A percentile compares a stretch with the other conserved stretches of the same genome.
These are phyloP conservation scores for Brachyopa scutellaris DNA, from an alignment of 2,888 invertebrate species.

Conservation along the genomic window DNA sequence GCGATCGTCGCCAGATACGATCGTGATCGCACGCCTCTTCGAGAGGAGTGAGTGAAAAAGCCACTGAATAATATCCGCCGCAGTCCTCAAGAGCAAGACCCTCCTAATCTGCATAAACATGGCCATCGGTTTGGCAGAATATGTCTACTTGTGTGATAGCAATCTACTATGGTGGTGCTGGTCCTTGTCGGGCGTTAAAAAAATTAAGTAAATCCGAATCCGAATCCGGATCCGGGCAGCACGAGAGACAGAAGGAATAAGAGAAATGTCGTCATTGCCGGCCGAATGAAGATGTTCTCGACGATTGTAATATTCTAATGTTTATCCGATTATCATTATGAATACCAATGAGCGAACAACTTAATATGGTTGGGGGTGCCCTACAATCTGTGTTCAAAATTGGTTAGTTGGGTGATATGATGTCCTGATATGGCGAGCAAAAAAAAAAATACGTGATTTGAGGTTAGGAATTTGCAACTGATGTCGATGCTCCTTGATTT, in stretches of 20 bases:
- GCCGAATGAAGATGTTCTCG: slow-evolving; percentile 64
- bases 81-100: slow-evolving; percentile 23
- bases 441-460: slow-evolving; percentile 23
- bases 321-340: slow-evolving; percentile 73
- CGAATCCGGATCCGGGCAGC: not conserved
- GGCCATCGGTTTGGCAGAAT: slow-evolving; percentile 66
- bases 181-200: slow-evolving; percentile 63
- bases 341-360: slow-evolving; percentile 75
- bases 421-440: not conserved
- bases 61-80: slow-evolving; percentile 37
- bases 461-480: not conserved
- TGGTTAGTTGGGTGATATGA: not conserved
- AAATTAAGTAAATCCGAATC: slow-evolving; percentile 39
- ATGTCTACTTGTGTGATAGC: slow-evolving; percentile 57
- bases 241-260: not conserved
- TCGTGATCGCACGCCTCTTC: slow-evolving; percentile 69
- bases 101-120: slow-evolving; percentile 70
- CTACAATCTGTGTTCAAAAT: slow-evolving; percentile 35
- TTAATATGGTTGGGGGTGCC: slow-evolving; percentile 73
- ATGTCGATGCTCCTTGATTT: not conserved
- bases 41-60: slow-evolving; percentile 66
- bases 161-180: slow-evolving; percentile 50
- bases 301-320: slow-evolving; percentile 62
- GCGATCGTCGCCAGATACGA: slow-evolving; percentile 65
- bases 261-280: not conserved